These are phyloP conservation scores for Sebastes alutus DNA, from an alignment of 2,797 vertebrate species.

Conservation along the genomic window DNA sequence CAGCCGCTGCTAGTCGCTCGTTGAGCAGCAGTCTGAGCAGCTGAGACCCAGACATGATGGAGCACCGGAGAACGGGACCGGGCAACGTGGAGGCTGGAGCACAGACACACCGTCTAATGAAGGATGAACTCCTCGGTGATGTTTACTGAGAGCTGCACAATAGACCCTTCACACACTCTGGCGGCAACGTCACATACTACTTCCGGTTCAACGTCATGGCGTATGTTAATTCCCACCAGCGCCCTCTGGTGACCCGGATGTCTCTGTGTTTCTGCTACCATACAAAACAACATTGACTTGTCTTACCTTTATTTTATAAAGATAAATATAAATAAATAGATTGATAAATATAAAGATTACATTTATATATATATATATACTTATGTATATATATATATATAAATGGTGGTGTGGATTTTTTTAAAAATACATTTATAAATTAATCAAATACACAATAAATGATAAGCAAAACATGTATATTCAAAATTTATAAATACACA, in stretches of 20 bases:
- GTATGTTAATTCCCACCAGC: not conserved
- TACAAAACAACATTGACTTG: not conserved
- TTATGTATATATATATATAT: too few species aligned
- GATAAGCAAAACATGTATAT: too few species aligned
- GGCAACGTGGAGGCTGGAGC: not conserved
- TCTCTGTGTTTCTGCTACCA: not conserved
- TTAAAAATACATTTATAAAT: too few species aligned
- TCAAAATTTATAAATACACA: too few species aligned
- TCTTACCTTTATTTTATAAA: too few species aligned
- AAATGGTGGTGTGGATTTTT: too few species aligned
- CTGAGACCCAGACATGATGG: not conserved
- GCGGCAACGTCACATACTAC: accelerated
- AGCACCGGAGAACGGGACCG: not conserved
- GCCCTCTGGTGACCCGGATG: not conserved
- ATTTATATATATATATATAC: too few species aligned
- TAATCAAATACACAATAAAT: too few species aligned
- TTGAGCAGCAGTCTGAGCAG: constrained; percentile 18
- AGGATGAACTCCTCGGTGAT: not conserved
- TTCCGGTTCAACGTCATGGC: not conserved
- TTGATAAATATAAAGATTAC: too few species aligned
- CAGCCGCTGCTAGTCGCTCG: constrained; percentile 19
- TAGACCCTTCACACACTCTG: not conserved
- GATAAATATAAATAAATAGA: too few species aligned
- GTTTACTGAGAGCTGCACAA: not conserved
- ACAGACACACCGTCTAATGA: not conserved